A percentile compares a stretch with the other conserved stretches of the same genome.
Conservation (phyloP, 2,797 vertebrate species). For the Tachyglossus aculeatus region DNA sequence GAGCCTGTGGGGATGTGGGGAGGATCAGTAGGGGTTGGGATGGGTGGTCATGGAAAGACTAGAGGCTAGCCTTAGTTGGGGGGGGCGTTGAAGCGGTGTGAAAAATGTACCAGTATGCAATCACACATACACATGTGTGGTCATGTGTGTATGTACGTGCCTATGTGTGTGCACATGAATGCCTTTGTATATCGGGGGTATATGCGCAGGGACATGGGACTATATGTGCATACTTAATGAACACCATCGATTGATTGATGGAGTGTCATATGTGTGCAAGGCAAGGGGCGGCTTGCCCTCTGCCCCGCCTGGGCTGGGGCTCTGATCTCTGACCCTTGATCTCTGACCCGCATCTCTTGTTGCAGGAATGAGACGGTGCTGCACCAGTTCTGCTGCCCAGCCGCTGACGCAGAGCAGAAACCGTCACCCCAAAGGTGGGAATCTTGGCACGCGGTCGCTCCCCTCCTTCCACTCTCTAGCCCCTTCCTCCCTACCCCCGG, state of each 20-base stretch:
- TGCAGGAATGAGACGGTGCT: constrained; percentile 95
- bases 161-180: neutral
- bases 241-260: too few relatives aligned
- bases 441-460: neutral
- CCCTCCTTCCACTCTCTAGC: neutral
- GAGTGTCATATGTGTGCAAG: too few relatives aligned
- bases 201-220: neutral
- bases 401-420: constrained; percentile 90
- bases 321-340: constrained; percentile 35
- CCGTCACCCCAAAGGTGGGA: constrained; percentile 79
- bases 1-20: too few relatives aligned
- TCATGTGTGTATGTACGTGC: neutral
- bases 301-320: constrained; percentile 12
- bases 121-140: neutral
- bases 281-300: too few relatives aligned
- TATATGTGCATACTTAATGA: too few relatives aligned
- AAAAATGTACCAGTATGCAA: too few relatives aligned
- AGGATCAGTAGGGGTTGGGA: too few relatives aligned
- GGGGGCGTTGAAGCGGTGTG: too few relatives aligned
- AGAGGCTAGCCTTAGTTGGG: too few relatives aligned
- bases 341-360: constrained; percentile 52
- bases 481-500: neutral
- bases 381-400: constrained; percentile 98
- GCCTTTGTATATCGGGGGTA: neutral
- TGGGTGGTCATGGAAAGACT: too few relatives aligned